These are phyloP conservation scores for Arrhopalites spinosus DNA, from an alignment of 2,888 invertebrate species.

Conservation along the genomic window DNA sequence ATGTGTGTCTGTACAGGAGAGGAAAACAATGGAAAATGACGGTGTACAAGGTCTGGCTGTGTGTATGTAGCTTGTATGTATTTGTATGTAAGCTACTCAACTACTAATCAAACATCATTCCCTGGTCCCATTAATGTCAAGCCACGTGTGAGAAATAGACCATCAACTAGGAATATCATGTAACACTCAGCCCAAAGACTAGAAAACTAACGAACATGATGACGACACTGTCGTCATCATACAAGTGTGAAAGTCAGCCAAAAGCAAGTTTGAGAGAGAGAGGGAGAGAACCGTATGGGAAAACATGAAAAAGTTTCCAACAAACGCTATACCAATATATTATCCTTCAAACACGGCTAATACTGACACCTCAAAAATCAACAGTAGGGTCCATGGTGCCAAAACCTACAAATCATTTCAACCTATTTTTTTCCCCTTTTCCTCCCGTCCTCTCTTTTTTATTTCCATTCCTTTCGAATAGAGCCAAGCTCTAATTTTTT, in stretches of 20 bases:
- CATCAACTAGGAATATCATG: background rate
- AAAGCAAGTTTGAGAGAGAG: background rate
- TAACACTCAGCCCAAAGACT: background rate
- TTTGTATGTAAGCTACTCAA: too few relatives aligned
- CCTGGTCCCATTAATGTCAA: background rate
- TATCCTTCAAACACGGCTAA: background rate
- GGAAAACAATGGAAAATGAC: background rate
- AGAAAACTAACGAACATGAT: background rate
- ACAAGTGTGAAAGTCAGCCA: background rate
- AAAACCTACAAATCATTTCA: constrained; percentile 1
- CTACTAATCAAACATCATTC: constrained; percentile 7
- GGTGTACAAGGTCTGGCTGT: background rate
- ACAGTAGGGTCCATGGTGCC: background rate
- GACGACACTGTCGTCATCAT: too few relatives aligned
- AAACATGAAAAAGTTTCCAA: background rate
- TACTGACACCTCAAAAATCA: constrained; percentile 3
- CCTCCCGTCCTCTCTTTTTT: too few relatives aligned
- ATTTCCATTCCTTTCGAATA: too few relatives aligned
- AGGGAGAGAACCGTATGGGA: background rate
- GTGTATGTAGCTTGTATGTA: too few relatives aligned
- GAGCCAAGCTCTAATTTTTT: too few relatives aligned
- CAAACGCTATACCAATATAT: too few relatives aligned
- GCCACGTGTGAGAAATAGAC: background rate
- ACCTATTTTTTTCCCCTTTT: too few relatives aligned
- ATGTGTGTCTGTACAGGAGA: too few relatives aligned